Base-by-base conservation (phyloP, 1,140 invertebrate genomes). In the Conopomorpha cramerella region DNA sequence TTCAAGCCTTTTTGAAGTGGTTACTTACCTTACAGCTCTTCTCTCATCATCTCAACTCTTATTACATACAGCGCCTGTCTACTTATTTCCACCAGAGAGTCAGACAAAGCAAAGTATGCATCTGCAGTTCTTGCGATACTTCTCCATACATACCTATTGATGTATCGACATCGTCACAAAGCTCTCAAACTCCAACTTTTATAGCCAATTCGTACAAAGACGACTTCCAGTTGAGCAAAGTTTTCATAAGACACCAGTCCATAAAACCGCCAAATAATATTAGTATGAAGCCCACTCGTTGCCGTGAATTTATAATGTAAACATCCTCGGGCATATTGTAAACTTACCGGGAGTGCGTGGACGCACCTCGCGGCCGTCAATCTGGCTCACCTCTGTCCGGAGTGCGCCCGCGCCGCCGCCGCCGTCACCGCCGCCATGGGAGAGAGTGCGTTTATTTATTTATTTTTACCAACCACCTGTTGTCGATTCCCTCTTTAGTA, bases 371-470 rank as follows among this genome's bases (percentile, higher is more conserved):
- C 57, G 51, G 40, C 49, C 45, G 41, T 51, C 60, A 64, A 66
- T 56, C 51, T 57, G 51, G 53, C 60, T 43, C 54, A 54, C 39
- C 47, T 50, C 51, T 30, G 47, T 19, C 43, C 49, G 44, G 53
- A 51, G 56, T 43, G 51, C 55, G 57, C 49, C 45, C 63, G 65
- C 55, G 43, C 45, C 46, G 41, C 39, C 41, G 45, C 41, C 31
- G 32, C 31, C 31, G 32, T 8, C n/a, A n/a, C n/a, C n/a, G 28
- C 44, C 58, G 53, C 49, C 43, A 74, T 74, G 70, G 44, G 44
- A 41, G 47, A 62, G 64, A 64, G 66, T 74, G 58, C 65, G 66
- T 71, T n/a, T 66, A 66, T 61, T 70, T 71, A 62, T 70, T 66
- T 67, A 67, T 71, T 67, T 51, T 55, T 49, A 55, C 41, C 53